Evolutionary conservation across 2,113 vertebrate species (phyloP), one percentile per base, ranked within the genome.

Genomic region (Kryptolebias marmoratus): DNA sequence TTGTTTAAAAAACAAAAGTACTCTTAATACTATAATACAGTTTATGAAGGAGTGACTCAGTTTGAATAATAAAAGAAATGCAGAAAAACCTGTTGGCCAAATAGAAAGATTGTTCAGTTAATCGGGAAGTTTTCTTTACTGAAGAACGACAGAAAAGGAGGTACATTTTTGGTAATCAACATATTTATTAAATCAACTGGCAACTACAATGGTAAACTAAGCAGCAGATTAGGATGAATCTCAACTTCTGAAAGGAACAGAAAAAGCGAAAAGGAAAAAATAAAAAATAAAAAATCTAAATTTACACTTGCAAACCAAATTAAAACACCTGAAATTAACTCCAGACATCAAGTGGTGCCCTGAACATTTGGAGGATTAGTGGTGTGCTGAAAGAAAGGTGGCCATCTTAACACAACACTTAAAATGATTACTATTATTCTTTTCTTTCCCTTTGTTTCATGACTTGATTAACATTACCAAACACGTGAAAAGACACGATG

Each of bases 141-240:
- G 28, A 75, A 60, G 63, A 22, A 83, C 15, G 28, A 80, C 63
- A 79, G 8, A 64, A 42, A 56, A 18, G 22, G 44, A 9, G 6
- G 11, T 49, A 0, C 30, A 0, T 67, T 65, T 81, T 87, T 83
- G 81, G 64, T 86, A 89, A 80, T 92, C 80, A 83, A 90, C 84
- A 89, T 85, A 69, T 92, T 92, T 92, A 92, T 90, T 92, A 87
- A 91, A 90, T 87, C 77, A 67, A 86, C 81, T 83, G 79, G 82
- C 85, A 85, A 81, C 89, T 91, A 88, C 87, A 91, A 90, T 79
- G 85, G 79, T 79, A 73, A 90, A 90, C 85, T 87, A 90, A 81
- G 83, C 83, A 84, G 88, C 79, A 88, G 83, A 81, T 84, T 79
- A 88, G 82, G 62, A 86, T 85, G 79, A 88, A 76, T 80, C 79